These are phyloP conservation scores for Clunio marinus DNA, from an alignment of 2,888 invertebrate genomes.

Conservation along the genomic window DNA sequence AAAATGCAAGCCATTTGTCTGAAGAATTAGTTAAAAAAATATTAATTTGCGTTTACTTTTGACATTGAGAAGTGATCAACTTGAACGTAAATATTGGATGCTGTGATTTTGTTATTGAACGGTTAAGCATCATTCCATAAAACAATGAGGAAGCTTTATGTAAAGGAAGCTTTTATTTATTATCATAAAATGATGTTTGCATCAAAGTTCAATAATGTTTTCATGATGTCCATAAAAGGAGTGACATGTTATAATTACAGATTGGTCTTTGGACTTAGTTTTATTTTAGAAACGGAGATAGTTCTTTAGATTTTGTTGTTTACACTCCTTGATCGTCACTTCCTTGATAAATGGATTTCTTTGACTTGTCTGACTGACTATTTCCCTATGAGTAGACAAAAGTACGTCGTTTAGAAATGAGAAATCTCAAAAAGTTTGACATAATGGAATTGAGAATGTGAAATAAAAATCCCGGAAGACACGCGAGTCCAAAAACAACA, in stretches of 20 bases:
- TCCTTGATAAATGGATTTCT: conserved; percentile 12
- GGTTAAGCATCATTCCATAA: not conserved
- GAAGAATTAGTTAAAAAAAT: no score
- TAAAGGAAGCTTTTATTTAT: no score
- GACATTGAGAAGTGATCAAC: conserved; percentile 12
- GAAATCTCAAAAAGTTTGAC: not conserved
- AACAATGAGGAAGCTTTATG: conserved; percentile 21
- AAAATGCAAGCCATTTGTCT: no score
- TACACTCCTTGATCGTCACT: conserved; percentile 6
- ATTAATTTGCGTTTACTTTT: no score
- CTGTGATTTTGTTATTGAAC: no score
- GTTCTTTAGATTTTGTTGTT: not conserved
- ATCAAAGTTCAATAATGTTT: no score
- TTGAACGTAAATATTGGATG: no score
- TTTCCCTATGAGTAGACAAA: not conserved
- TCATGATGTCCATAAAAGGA: not conserved
- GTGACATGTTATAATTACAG: not conserved
- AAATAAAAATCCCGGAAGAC: not conserved
- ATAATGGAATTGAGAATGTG: not conserved
- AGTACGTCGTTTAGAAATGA: not conserved
- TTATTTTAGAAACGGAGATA: no score
- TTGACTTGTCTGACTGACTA: no score
- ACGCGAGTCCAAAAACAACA: not conserved
- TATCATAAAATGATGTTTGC: no score
- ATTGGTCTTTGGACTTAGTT: not conserved